These are phyloP conservation scores for Sipunculus nudus DNA, from an alignment of 2,888 invertebrate genomes.

Conservation along the genomic window DNA sequence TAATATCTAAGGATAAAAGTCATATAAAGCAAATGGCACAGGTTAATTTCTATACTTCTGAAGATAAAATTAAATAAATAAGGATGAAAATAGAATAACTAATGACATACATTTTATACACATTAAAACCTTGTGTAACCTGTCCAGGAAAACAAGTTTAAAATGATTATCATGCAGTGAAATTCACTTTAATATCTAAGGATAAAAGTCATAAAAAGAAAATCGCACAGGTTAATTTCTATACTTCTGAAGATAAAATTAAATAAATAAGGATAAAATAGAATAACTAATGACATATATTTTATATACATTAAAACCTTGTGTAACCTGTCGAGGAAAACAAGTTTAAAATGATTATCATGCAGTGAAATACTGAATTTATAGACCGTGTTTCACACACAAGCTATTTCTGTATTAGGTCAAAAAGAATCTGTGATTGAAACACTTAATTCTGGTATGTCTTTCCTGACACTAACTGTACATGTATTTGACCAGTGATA, in stretches of 20 bases:
- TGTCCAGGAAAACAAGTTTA: no score
- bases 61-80: not conserved
- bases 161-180: no score
- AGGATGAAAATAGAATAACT: not conserved
- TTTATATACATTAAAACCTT: not conserved
- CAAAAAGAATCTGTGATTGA: no score
- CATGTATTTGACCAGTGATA: no score
- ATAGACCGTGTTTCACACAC: no score
- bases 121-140: not conserved
- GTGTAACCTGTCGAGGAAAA: no score
- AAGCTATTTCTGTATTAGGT: no score
- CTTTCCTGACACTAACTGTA: no score
- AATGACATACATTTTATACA: not conserved
- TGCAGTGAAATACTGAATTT: no score
- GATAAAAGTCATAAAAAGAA: not conserved
- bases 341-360: no score
- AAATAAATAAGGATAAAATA: not conserved
- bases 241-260: not conserved
- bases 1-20: not conserved
- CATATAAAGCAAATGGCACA: not conserved
- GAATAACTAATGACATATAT: not conserved
- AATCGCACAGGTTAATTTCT: not conserved
- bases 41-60: not conserved
- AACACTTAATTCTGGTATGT: no score
- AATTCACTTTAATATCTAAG: constrained; percentile 8